Conservation (phyloP, 2,797 vertebrate genomes). For the Chiloscyllium punctatum region DNA sequence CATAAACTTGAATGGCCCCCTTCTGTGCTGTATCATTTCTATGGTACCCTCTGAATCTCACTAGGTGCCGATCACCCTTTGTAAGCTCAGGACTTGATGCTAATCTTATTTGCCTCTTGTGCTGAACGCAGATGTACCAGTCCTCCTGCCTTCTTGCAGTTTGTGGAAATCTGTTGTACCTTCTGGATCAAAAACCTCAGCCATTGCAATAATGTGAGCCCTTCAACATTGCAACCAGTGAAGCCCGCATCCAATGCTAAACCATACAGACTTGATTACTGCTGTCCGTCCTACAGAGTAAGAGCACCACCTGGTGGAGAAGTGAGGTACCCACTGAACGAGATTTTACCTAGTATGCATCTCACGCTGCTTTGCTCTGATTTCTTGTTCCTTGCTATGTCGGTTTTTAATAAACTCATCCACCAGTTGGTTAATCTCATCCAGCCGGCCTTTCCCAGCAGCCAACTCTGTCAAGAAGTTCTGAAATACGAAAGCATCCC, state of each 20-base stretch:
- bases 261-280: background rate
- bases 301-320: background rate
- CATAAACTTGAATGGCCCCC: background rate
- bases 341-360: slow-evolving; percentile 60
- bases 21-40: background rate
- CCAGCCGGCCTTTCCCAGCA: slow-evolving; percentile 66
- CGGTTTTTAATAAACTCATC: slow-evolving; percentile 60
- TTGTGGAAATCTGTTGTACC: background rate
- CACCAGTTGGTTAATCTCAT: slow-evolving; percentile 61
- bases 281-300: background rate
- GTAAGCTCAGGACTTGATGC: background rate
- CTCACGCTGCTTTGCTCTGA: slow-evolving; percentile 54
- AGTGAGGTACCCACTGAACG: background rate
- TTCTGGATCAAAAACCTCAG: background rate
- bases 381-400: slow-evolving; percentile 59
- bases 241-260: background rate
- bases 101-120: background rate
- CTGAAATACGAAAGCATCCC: slow-evolving; percentile 52
- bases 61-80: background rate
- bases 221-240: background rate
- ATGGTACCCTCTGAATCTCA: background rate
- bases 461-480: slow-evolving; percentile 70
- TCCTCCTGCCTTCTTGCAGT: background rate
- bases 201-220: background rate
- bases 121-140: background rate